phyloP scores from a whole-genome alignment of 2,113 vertebrate genomes.

The Crotalus viridis region DNA sequence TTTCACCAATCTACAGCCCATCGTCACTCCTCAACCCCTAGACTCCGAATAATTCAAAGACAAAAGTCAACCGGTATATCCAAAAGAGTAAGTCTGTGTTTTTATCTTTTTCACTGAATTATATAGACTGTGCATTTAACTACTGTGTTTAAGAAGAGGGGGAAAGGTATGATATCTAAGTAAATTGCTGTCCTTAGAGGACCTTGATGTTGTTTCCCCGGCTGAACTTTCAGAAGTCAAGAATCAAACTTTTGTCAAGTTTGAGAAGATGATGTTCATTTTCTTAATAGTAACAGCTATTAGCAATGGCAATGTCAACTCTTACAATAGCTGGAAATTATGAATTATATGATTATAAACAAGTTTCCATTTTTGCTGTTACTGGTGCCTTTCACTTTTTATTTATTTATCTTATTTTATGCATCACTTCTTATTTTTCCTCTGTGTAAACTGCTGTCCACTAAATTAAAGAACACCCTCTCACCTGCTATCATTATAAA shows the following conservation, averaged over 20 bases:
- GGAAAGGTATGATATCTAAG: background rate
- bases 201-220: background rate
- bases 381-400: background rate
- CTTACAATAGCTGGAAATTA: background rate
- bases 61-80: background rate
- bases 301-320: background rate
- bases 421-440: background rate
- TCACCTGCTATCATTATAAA: background rate
- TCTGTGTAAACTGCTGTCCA: background rate
- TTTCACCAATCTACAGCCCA: background rate
- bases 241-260: background rate
- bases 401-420: background rate
- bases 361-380: background rate
- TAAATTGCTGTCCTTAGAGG: background rate
- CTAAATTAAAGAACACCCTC: background rate
- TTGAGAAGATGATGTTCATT: background rate
- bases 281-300: background rate
- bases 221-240: background rate
- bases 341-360: background rate
- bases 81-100: conserved; percentile 38
- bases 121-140: conserved; percentile 28
- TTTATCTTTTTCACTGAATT: background rate
- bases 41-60: conserved; percentile 14
- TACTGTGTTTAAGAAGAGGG: background rate
- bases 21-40: background rate